Evolutionary conservation across 1,140 invertebrate genomes (phyloP).

Genomic region (Drosophila equinoxialis): DNA sequence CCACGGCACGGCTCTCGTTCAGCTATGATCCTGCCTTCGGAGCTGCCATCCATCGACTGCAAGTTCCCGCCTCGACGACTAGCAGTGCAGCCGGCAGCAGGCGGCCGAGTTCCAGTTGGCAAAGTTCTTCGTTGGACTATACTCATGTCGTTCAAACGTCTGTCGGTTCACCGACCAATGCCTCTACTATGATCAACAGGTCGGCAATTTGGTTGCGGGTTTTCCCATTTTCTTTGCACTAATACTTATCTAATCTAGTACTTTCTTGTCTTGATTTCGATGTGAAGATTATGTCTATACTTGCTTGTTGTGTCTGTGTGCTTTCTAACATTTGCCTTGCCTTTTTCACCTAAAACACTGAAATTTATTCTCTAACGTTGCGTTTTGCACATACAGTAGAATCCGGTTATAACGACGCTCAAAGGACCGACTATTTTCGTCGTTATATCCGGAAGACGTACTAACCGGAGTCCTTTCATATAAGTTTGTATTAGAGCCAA

Average conservation of each 20-base stretch:
- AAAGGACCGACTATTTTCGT: too few relatives aligned
- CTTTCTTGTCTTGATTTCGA: neutral
- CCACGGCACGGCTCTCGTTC: conserved; percentile 30
- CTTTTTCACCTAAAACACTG: too few relatives aligned
- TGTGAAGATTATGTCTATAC: neutral
- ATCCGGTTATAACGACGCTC: too few relatives aligned
- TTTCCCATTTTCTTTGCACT: neutral
- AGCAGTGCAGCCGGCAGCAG: conserved; percentile 4
- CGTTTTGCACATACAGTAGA: neutral
- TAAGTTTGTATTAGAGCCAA: too few relatives aligned
- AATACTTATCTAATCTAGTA: neutral
- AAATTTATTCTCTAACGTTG: neutral
- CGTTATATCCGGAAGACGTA: too few relatives aligned
- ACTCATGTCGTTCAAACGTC: conserved; percentile 48
- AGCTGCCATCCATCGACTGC: conserved; percentile 55
- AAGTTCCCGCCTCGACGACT: conserved; percentile 36
- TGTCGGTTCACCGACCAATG: conserved; percentile 4
- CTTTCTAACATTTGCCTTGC: conserved; percentile 2
- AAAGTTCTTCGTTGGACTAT: conserved; percentile 58
- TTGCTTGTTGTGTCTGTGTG: neutral
- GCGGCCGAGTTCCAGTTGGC: conserved; percentile 27
- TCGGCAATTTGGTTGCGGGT: conserved; percentile 10
- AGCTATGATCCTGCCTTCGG: conserved; percentile 74
- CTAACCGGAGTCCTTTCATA: too few relatives aligned
- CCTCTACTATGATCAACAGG: conserved; percentile 1